Base-by-base conservation (phyloP, 2,113 vertebrate genomes). In the Hipposideros armiger region DNA sequence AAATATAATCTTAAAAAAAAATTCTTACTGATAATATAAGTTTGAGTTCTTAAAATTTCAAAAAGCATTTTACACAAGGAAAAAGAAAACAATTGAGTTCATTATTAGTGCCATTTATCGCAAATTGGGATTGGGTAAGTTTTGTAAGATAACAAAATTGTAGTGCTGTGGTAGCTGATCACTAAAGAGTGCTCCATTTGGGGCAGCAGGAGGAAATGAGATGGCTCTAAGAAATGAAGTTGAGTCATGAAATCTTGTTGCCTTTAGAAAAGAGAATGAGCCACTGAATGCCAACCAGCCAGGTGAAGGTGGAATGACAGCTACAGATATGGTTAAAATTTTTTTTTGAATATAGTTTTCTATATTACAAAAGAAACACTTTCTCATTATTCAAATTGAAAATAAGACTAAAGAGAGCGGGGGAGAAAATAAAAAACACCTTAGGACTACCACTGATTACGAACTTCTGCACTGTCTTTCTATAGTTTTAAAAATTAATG, bases 321-420 rank as follows among this genome's bases (percentile, higher is more conserved):
- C 2, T 16, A 66, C 4, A 28, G n/a, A 1, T 60, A 22, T 9
- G 60, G 19, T 77, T 83, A 80, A 26, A 26, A 6, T 2, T 36
- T 74, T 87, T 82, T 56, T 50, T 50, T 50, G 13, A 76, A 88
- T 74, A 54, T 24, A 47, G 26, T 52, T 96, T 94, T 91, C 45
- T 89, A 36, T 92, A 28, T 72, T 84, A 67, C 32, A 88, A 91
- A 78, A 95, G 11, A 40, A 87, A 72, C 2, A 81, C 32, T 54
- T 87, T 45, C 45, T 84, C 50, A 20, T 88, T 85, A 32, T 90
- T 80, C 76, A 90, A 89, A 54, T 45, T 92, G 76, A 81, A 94
- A 94, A 94, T 54, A 54, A 14, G 40, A 94, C 47, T 78, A 76
- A 88, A 85, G 28, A 88, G 28, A 70, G 2, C 47, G 50, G 76